Evolutionary conservation across 2,888 invertebrate species (phyloP).

Genomic region (Caenorhabditis wallacei): DNA sequence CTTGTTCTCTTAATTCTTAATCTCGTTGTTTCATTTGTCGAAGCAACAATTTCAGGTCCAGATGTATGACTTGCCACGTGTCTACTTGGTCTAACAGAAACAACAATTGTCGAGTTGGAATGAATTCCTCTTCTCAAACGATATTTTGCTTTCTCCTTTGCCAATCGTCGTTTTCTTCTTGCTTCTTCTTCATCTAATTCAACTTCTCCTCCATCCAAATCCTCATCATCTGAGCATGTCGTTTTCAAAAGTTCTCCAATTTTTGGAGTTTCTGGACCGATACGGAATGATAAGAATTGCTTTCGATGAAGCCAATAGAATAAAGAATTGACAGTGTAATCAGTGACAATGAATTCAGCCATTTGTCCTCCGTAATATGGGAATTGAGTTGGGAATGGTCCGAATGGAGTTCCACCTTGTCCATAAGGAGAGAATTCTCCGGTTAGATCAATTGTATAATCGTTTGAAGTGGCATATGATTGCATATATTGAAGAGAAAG

Average conservation of each 20-base stretch:
- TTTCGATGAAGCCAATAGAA: slow-evolving; percentile 80
- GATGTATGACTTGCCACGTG: slow-evolving; percentile 43
- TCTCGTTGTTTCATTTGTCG: slow-evolving; percentile 42
- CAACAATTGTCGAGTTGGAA: slow-evolving; percentile 37
- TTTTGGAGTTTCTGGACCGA: slow-evolving; percentile 82
- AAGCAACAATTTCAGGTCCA: slow-evolving; percentile 23
- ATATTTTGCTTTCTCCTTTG: slow-evolving; percentile 50
- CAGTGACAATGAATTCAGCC: slow-evolving; percentile 79
- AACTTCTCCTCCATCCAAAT: slow-evolving; percentile 71
- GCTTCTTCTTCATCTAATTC: slow-evolving; percentile 71
- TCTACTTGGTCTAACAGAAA: slow-evolving; percentile 37
- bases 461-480: slow-evolving; percentile 78
- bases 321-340: slow-evolving; percentile 80
- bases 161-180: slow-evolving; percentile 50
- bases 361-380: slow-evolving; percentile 77
- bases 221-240: slow-evolving; percentile 80
- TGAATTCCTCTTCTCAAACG: slow-evolving; percentile 54
- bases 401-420: slow-evolving; percentile 79
- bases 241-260: slow-evolving; percentile 82
- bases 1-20: slow-evolving; percentile 55
- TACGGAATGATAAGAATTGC: slow-evolving; percentile 79
- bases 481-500: slow-evolving; percentile 78
- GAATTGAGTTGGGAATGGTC: slow-evolving; percentile 80
- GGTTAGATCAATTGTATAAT: slow-evolving; percentile 79
- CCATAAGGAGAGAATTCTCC: slow-evolving; percentile 80